A percentile compares a stretch with the other conserved stretches of the same genome.
These are phyloP conservation scores for Xiphorhynchus elegans DNA, from an alignment of 2,113 vertebrate genomes.

Conservation along the genomic window DNA sequence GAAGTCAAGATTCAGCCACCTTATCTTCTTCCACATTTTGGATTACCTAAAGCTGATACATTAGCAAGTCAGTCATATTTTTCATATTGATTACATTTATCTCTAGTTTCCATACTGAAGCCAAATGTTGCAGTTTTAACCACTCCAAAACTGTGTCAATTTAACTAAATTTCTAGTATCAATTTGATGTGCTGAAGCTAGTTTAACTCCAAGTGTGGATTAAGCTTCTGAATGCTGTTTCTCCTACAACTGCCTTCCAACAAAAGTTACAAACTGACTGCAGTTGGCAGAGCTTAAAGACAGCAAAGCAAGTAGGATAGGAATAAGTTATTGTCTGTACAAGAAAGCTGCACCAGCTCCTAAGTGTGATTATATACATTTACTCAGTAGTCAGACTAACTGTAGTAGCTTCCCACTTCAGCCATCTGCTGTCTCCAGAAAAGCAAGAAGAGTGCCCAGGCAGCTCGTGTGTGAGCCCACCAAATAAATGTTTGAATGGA, in stretches of 20 bases:
- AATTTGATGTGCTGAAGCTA: background rate
- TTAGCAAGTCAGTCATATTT: background rate
- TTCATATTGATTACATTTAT: background rate
- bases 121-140: background rate
- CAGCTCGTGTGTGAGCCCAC: background rate
- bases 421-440: slow-evolving; percentile 46
- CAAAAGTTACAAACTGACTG: background rate
- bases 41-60: background rate
- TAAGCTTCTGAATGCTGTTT: background rate
- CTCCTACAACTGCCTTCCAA: background rate
- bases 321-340: slow-evolving; percentile 39
- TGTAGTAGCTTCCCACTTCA: slow-evolving; percentile 59
- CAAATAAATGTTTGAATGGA: background rate
- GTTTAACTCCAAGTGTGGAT: background rate
- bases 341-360: slow-evolving; percentile 1
- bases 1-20: background rate
- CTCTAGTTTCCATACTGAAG: background rate
- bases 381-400: slow-evolving; percentile 51
- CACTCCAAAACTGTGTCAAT: background rate
- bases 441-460: background rate
- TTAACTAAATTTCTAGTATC: background rate
- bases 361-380: slow-evolving; percentile 28
- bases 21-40: background rate
- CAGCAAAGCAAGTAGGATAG: background rate
- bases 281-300: slow-evolving; percentile 13